Base-by-base conservation (phyloP, 2,888 invertebrate species). In the Hipparchia semele region DNA sequence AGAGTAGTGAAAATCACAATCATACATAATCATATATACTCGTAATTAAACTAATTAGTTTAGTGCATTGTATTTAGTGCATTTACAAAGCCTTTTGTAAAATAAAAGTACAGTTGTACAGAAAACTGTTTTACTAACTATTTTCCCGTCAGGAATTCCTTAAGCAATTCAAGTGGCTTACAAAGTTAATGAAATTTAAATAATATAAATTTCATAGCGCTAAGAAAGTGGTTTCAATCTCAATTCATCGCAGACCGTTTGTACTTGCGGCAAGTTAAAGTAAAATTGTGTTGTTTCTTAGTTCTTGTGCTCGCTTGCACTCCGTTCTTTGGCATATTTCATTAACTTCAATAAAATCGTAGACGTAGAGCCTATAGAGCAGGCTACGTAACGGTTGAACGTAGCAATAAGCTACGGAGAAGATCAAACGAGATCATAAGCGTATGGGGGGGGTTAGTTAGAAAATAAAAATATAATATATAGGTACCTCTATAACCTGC, bases 251-350 rank as follows among this genome's bases (percentile, higher is more conserved):
- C 51, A n/a, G 54, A 5, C 9, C 12, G 66, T 39, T 66, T 66
- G 54, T 66, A 54, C 66, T 66, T 45, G 66, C 45, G 66, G 64
- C 33, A 51, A 64, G 64, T 64, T 64, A 13, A 64, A 64, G 13
- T 51, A 23, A 51, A 51, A 64, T 51, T 64, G 23, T 64, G 13
- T 66, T 66, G 39, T 66, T 54, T n/a, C 53, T 45, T 39, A 54
- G 54, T 54, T 54, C 33, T 8, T 39, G 39, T 2, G 39, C 66
- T 39, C 6, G 12, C 8, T 39, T 2, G 45, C 60, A 60, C 12
- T 12, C 12, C 39, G 39, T 60, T 60, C 2, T 51, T 3, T 51
- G 23, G 23, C 6, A 23, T 64, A 10, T 62, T 49, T 23, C 10
- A 9, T 64, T 33, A 60, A 60, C 12, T 60, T 60, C 45, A 45